phyloP scores from a whole-genome alignment of 2,888 invertebrate species.

The Muschampia plurimacula region DNA sequence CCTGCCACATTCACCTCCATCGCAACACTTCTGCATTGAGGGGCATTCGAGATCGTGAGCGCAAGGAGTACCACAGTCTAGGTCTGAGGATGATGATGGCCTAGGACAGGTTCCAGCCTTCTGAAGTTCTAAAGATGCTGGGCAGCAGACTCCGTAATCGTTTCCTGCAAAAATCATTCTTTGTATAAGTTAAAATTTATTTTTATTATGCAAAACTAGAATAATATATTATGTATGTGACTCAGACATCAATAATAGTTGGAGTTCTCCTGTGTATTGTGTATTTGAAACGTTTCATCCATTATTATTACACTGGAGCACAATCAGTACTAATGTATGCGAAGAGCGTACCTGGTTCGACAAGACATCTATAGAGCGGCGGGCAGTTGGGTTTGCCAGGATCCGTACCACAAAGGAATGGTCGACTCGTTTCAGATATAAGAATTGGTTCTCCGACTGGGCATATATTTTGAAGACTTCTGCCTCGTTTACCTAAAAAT shows the following conservation, averaged over 20 bases:
- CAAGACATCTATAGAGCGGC: slow-evolving; percentile 92
- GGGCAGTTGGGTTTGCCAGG: slow-evolving; percentile 94
- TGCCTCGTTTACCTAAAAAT: slow-evolving; percentile 89
- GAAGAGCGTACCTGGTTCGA: slow-evolving; percentile 86
- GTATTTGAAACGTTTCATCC: not conserved
- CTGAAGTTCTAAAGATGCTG: slow-evolving; percentile 90
- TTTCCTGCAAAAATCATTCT: slow-evolving; percentile 82
- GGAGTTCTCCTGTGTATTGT: not conserved
- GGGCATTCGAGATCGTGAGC: slow-evolving; percentile 93
- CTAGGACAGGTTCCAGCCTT: slow-evolving; percentile 92
- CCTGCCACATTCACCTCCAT: slow-evolving; percentile 89
- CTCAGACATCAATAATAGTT: not conserved
- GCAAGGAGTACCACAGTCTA: slow-evolving; percentile 88
- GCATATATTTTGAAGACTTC: slow-evolving; percentile 91
- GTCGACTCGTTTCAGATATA: slow-evolving; percentile 90
- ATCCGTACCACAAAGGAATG: slow-evolving; percentile 93
- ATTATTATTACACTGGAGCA: slow-evolving; percentile 4
- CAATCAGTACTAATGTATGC: slow-evolving; percentile 32
- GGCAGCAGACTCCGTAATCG: slow-evolving; percentile 95
- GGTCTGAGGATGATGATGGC: slow-evolving; percentile 66
- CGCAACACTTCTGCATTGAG: slow-evolving; percentile 93
- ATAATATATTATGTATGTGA: not conserved
- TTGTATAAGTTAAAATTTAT: not conserved
- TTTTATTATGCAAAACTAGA: slow-evolving; percentile 2
- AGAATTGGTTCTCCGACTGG: slow-evolving; percentile 91